phyloP scores from a whole-genome alignment of 2,888 invertebrate species.

The Tenthredo notha region DNA sequence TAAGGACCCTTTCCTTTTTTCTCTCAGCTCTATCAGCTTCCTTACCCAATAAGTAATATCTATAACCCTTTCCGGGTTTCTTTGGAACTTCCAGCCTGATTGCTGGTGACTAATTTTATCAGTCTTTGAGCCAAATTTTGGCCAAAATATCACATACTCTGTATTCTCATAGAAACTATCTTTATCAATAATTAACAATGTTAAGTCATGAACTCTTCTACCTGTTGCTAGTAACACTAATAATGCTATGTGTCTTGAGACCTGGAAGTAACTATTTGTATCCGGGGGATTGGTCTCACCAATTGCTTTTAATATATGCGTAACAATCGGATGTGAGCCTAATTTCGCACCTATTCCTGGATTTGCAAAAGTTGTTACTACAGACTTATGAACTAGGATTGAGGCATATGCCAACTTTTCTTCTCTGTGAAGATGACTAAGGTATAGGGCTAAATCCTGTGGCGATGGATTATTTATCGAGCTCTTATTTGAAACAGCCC shows the following conservation, averaged over 20 bases:
- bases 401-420: constrained; percentile 42
- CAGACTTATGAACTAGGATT: constrained; percentile 46
- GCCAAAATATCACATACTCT: no score
- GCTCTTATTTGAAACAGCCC: background rate
- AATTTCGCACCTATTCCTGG: background rate
- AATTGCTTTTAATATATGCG: constrained; percentile 41
- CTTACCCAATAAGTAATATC: no score
- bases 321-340: constrained; percentile 33
- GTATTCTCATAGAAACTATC: no score
- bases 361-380: constrained; percentile 13
- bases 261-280: background rate
- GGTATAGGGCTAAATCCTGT: constrained; percentile 26
- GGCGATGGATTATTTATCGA: constrained; percentile 11
- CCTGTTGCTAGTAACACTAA: no score
- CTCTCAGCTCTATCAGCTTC: no score
- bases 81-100: no score
- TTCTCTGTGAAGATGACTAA: background rate
- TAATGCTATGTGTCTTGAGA: background rate
- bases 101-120: no score
- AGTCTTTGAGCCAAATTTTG: no score
- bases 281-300: background rate
- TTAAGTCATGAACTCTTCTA: no score
- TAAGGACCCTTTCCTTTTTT: no score
- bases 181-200: no score
- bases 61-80: no score